Base-by-base conservation (phyloP, 2,888 invertebrate genomes). In the Coleophora flavipennella region DNA sequence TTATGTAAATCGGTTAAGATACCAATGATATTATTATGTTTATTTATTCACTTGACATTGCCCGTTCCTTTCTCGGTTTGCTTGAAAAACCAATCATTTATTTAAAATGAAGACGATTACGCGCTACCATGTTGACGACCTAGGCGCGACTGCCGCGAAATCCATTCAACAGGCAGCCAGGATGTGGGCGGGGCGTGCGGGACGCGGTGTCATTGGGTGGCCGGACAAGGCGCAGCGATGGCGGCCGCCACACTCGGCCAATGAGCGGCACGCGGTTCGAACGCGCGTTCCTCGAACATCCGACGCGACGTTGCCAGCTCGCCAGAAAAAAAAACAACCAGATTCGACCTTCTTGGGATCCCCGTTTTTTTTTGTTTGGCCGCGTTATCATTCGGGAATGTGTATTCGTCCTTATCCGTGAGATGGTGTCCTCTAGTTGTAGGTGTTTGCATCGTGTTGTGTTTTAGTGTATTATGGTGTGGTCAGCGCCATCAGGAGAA, bases 281-380 rank as follows among this genome's bases (percentile, higher is more conserved):
- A 83, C 83, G 83, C 81, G 76, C 78, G 83, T 79, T 72, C 76
- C 76, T 73, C 69, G 70, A 67, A 62, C 69, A 55, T 67, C 60
- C 59, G 60, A 59, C 52, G 81, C 81, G 80, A 77, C 80, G 83
- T 81, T 83, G 83, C 83, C 80, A 81, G 78, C 76, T 81, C 71
- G 71, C 65, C 66, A 67, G 67, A 77, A 80, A 83, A 78, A 81
- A 80, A 75, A 20, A n/a, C n/a, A 69, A 81, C 77, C 78, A 78
- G 78, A 81, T 81, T 83, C 83, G 81, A 83, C 81, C 83, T 81
- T 83, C 81, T 81, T 81, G 71, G 83, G 81, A 79, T 78, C 80
- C 83, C 71, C 67, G 73, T 67, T 71, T 80, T 83, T 76, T 75
- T 81, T 83, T 78, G 75, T 81, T 80, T 77, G 70, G 71, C 73